Evolutionary conservation across 2,113 vertebrate genomes (phyloP), one percentile per base, ranked within the genome.

Genomic region (Myxocyprinus asiaticus): DNA sequence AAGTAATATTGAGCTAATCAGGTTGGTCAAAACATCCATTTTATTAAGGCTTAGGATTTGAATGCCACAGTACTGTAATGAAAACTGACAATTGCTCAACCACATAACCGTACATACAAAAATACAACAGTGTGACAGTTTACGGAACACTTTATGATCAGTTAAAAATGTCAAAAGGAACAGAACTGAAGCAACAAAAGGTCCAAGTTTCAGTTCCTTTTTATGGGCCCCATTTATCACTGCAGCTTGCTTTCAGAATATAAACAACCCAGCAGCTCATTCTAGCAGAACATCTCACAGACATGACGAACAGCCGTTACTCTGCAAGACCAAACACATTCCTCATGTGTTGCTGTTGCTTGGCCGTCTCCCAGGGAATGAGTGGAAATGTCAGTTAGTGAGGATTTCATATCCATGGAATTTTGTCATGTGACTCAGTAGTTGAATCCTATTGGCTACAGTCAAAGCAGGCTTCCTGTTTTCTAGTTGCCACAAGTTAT

Each of bases 381-480:
- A 80, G 85, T 88, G 86, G 90, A 92, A 88, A 79, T 84, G 83
- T 82, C 83, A 76, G 86, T 88, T 81, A 74, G 33, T 71, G 51
- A 69, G 44, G 11, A 43, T 73, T 82, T 85, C 90, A 89, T 86
- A 86, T 86, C 83, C 79, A 17, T 83, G 82, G 79, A 71, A 87
- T 91, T 82, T 45, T 79, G 76, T 71, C 84, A 83, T 58, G 84
- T 66, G 87, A 88, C 65, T 45, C 69, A 61, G 50, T 4, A 8
- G 17, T 69, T 76, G 55, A 84, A 82, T 81, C 67, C 71, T 17
- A 77, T 69, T 88, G 87, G 80, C 42, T 61, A 48, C n/a, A 47
- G 74, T 61, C 62, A 70, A 78, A 67, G 64, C 44, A 50, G 9
- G 6, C 65, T 83, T 51, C 66, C 45, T 17, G 47, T 50, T 43